These are phyloP conservation scores for Aphelinus certus DNA, from an alignment of 1,140 invertebrate genomes.

Conservation along the genomic window DNA sequence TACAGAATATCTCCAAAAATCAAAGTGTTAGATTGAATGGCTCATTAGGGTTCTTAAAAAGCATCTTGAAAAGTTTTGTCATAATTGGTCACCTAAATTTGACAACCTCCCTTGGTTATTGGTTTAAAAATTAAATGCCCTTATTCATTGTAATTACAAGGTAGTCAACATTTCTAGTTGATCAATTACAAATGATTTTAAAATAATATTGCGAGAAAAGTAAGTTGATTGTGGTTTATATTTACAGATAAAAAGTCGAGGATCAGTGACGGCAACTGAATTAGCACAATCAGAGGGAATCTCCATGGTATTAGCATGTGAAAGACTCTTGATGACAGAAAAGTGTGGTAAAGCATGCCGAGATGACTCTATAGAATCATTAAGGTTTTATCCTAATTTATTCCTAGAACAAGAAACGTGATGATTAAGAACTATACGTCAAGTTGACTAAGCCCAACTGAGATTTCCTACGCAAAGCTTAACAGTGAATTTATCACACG, in stretches of 20 bases:
- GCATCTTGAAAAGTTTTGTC: too few relatives aligned
- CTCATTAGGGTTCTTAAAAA: too few relatives aligned
- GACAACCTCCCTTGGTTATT: too few relatives aligned
- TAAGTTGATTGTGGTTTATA: constrained; percentile 42
- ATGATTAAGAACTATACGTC: constrained; percentile 31
- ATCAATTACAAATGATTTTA: background rate
- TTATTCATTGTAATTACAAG: too few relatives aligned
- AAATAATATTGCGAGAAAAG: background rate
- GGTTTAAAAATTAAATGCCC: too few relatives aligned
- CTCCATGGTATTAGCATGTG: constrained; percentile 88
- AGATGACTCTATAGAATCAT: constrained; percentile 92
- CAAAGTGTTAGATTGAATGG: too few relatives aligned
- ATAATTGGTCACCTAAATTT: too few relatives aligned
- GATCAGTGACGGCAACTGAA: constrained; percentile 85
- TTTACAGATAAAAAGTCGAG: constrained; percentile 77
- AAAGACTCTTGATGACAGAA: constrained; percentile 86
- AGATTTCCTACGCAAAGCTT: constrained; percentile 22
- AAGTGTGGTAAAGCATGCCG: constrained; percentile 85
- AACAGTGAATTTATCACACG: constrained; percentile 12
- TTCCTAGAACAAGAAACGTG: constrained; percentile 69
- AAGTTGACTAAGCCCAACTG: constrained; percentile 1
- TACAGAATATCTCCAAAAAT: too few relatives aligned
- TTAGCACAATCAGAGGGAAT: constrained; percentile 83
- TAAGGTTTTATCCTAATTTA: constrained; percentile 91
- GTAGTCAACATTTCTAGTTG: too few relatives aligned